These are phyloP conservation scores for Chlorocebus sabaeus DNA, from an alignment of 2,113 vertebrate species.

Conservation along the genomic window DNA sequence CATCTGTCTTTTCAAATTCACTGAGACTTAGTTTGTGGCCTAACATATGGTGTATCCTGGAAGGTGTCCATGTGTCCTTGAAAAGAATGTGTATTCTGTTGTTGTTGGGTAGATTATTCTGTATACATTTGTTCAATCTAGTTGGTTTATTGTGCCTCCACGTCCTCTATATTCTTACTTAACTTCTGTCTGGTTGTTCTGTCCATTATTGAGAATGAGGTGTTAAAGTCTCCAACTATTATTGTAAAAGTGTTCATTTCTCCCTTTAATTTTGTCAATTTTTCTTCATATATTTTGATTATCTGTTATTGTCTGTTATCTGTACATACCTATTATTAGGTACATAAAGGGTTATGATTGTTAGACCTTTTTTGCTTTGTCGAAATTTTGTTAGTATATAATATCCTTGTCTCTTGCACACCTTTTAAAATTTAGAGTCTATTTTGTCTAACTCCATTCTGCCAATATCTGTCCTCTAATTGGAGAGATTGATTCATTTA, in stretches of 20 bases:
- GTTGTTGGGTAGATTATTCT: background rate
- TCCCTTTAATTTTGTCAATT: background rate
- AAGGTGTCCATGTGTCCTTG: background rate
- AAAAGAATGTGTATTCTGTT: background rate
- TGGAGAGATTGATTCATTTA: background rate
- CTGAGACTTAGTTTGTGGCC: background rate
- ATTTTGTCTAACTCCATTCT: background rate
- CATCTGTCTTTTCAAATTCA: background rate
- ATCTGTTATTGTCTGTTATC: background rate
- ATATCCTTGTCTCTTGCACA: background rate
- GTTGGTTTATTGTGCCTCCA: background rate
- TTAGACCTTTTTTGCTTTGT: background rate
- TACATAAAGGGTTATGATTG: background rate
- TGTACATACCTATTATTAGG: background rate
- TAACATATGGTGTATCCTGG: background rate
- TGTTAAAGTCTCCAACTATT: background rate
- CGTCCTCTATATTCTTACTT: background rate
- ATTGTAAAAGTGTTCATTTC: background rate
- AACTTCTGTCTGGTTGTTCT: background rate
- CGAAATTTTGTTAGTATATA: background rate
- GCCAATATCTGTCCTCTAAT: background rate
- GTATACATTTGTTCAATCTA: background rate
- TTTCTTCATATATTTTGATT: background rate
- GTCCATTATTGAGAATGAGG: background rate
- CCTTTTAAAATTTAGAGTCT: background rate